A percentile compares a stretch with the other conserved stretches of the same genome.
These are phyloP conservation scores for Arrhopalites spinosus DNA, from an alignment of 2,888 invertebrate genomes.

Conservation along the genomic window DNA sequence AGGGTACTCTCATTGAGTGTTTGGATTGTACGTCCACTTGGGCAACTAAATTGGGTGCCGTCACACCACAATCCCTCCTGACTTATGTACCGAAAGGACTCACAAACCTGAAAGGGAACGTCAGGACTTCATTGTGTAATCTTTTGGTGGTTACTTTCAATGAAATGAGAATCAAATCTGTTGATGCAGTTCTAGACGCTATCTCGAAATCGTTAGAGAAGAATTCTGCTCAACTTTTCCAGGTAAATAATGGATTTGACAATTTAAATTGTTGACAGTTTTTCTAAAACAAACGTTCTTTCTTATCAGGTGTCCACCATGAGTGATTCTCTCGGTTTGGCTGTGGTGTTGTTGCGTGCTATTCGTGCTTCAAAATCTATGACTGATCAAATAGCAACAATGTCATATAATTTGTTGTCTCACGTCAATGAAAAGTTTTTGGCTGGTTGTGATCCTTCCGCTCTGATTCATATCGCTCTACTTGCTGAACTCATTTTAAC, in stretches of 20 bases:
- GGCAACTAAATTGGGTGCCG: conserved; percentile 70
- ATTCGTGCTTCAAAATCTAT: conserved; percentile 7
- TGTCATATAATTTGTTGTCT: conserved; percentile 21
- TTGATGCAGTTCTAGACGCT: neutral
- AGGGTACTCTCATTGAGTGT: conserved; percentile 82
- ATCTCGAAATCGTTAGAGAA: conserved; percentile 32
- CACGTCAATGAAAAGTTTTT: conserved; percentile 46
- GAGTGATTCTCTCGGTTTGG: conserved; percentile 38
- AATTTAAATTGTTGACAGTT: neutral
- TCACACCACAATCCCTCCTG: conserved; percentile 63
- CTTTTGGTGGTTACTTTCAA: conserved; percentile 38
- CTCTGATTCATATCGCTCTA: conserved; percentile 31
- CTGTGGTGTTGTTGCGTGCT: conserved; percentile 23
- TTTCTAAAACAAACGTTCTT: neutral
- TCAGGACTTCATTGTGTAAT: conserved; percentile 39
- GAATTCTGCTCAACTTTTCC: conserved; percentile 30
- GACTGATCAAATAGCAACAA: conserved; percentile 14
- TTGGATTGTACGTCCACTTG: conserved; percentile 81
- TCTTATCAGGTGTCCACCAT: conserved; percentile 33
- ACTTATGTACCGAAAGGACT: conserved; percentile 49
- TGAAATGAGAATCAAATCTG: neutral
- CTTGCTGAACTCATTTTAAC: conserved; percentile 26
- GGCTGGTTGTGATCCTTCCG: conserved; percentile 28
- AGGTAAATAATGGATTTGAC: conserved; percentile 11
- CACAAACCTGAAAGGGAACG: conserved; percentile 42